phyloP scores from a whole-genome alignment of 2,888 invertebrate genomes.

The Augochlorella aurata region DNA sequence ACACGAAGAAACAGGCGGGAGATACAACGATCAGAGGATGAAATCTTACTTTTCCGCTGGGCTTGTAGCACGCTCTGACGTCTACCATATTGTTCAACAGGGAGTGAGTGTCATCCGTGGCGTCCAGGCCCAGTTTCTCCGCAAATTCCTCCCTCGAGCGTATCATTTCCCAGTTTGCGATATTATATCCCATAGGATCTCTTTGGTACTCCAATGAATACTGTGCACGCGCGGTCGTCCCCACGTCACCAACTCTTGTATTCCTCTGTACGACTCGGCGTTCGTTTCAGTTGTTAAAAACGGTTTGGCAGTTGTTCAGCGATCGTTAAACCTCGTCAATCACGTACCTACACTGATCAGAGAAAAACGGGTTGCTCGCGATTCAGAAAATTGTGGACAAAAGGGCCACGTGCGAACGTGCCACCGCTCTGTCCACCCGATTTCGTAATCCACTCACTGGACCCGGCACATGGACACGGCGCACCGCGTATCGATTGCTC shows the following conservation, averaged over 20 bases:
- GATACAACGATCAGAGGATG: neutral
- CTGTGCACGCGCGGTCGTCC: neutral
- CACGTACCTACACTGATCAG: slow-evolving; percentile 12
- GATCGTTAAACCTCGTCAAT: neutral
- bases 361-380: slow-evolving; percentile 3
- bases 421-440: slow-evolving; percentile 22
- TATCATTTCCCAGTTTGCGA: slow-evolving; percentile 65
- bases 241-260: neutral
- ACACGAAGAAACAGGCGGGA: neutral
- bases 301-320: neutral
- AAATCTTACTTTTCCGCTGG: slow-evolving; percentile 80
- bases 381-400: neutral
- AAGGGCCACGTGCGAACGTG: slow-evolving; percentile 50
- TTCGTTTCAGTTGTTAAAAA: neutral
- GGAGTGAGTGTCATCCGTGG: slow-evolving; percentile 74
- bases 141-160: slow-evolving; percentile 67
- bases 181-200: slow-evolving; percentile 64
- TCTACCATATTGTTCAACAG: slow-evolving; percentile 80
- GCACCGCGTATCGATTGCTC: slow-evolving; percentile 58
- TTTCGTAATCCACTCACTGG: slow-evolving; percentile 52
- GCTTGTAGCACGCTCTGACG: slow-evolving; percentile 81
- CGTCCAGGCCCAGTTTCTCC: slow-evolving; percentile 75
- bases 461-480: slow-evolving; percentile 38
- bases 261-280: slow-evolving; percentile 2
- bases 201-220: slow-evolving; percentile 9